Percentiles rank a stretch among this genome's conserved stretches.
phyloP scores from a whole-genome alignment of 2,113 vertebrate species.

The Nycticorax nycticorax region DNA sequence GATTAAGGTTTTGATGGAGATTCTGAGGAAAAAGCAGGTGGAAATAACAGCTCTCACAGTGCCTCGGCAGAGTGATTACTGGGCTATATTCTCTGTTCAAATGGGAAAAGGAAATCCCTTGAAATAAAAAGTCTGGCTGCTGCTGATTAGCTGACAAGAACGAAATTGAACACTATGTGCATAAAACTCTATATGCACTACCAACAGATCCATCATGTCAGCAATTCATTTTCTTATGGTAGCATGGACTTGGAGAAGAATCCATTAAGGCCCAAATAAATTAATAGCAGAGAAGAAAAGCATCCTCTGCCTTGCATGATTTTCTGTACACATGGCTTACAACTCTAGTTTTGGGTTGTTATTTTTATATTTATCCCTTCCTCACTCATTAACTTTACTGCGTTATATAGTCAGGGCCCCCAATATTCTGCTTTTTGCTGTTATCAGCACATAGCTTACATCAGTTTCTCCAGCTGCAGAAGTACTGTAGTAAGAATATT shows the following conservation, averaged over 20 bases:
- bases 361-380: neutral
- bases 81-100: slow-evolving; percentile 42
- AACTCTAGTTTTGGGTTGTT: neutral
- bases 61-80: slow-evolving; percentile 33
- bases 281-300: slow-evolving; percentile 9
- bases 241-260: slow-evolving; percentile 24
- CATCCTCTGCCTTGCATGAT: neutral
- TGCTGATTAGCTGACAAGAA: slow-evolving; percentile 64
- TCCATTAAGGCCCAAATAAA: slow-evolving; percentile 36
- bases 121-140: slow-evolving; percentile 64
- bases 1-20: slow-evolving; percentile 43
- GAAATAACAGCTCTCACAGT: slow-evolving; percentile 35
- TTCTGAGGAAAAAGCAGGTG: slow-evolving; percentile 50
- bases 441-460: neutral
- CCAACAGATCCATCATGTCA: slow-evolving; percentile 52
- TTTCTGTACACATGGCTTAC: neutral
- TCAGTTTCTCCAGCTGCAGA: neutral
- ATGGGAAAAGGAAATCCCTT: slow-evolving; percentile 65
- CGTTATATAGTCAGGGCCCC: neutral
- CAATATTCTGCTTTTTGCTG: neutral
- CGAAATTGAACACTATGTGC: slow-evolving; percentile 34
- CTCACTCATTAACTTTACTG: neutral
- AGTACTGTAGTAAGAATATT: neutral
- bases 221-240: slow-evolving; percentile 56
- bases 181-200: slow-evolving; percentile 37